Conservation (phyloP, 2,888 invertebrate species). For the Noctua fimbriata region DNA sequence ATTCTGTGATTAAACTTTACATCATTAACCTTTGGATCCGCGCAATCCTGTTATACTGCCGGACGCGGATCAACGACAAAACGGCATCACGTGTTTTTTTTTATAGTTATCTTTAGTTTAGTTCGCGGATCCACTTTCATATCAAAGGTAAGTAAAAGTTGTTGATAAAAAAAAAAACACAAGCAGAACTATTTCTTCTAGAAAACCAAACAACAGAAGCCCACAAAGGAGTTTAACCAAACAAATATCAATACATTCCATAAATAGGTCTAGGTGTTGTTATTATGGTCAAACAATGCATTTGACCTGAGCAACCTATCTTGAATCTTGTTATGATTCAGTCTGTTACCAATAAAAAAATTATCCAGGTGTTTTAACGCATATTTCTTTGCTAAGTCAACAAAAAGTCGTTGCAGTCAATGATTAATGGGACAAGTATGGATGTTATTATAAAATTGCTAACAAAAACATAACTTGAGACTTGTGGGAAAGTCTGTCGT, state of each 20-base stretch:
- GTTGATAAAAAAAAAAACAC: conserved; percentile 1
- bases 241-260: conserved; percentile 29
- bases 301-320: conserved; percentile 36
- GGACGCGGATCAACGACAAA: too few species aligned
- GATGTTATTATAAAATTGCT: conserved; percentile 25
- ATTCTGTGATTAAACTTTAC: conserved; percentile 1
- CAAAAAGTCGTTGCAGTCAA: conserved; percentile 39
- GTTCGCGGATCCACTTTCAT: too few species aligned
- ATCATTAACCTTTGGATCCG: too few species aligned
- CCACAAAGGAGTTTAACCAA: conserved; percentile 17
- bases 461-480: conserved; percentile 10
- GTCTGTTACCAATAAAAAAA: conserved; percentile 34
- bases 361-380: conserved; percentile 49
- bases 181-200: background rate
- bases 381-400: conserved; percentile 40
- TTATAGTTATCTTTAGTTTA: too few species aligned
- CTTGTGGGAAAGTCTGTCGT: conserved; percentile 10
- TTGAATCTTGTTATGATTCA: conserved; percentile 45
- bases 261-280: conserved; percentile 19
- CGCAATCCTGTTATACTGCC: too few species aligned
- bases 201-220: conserved; percentile 23
- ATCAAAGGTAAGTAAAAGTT: background rate
- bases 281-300: conserved; percentile 48
- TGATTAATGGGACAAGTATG: conserved; percentile 45
- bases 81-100: too few species aligned